Base-by-base conservation (phyloP, 1,140 invertebrate genomes). In the Philopotamus ludificatus region DNA sequence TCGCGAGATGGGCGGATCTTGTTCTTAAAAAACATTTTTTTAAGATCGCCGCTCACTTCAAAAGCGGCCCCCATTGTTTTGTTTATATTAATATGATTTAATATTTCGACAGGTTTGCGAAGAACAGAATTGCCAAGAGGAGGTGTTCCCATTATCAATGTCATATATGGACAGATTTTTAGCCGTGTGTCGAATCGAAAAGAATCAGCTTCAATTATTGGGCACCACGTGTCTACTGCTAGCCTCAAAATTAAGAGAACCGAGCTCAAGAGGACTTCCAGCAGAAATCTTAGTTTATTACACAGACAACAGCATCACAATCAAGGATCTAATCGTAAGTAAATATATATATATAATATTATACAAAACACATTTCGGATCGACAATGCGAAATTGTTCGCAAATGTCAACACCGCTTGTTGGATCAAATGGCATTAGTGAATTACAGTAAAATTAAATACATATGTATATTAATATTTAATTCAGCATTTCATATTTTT, bases 121-220 rank as follows among this genome's bases (percentile, higher is more conserved):
- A 75, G 93, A 95, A 73, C 89, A 94, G 72, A 87, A 87, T 66
- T 93, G 92, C 71, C 91, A 95, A 78, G 92, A 95, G 71, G 92
- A 94, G 74, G 93, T 97, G 16, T 96, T 96, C 75, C 85, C 90
- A 3, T 79, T 97, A 72, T 90, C 94, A 20, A 88, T 95, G 76
- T 95, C 94, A 74, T 95, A 94, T 79, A 79, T 98, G 82, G 94
- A 98, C 81, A 85, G 95, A 74, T 95, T 96, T 82, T 81, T 98
- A 69, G 89, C 87, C 70, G 85, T 87, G 42, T 89, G 88, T 73
- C 86, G 87, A 15, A 87, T 92, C 70, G 84, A 85, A 66, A 92
- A 92, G 78, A 87, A 83, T 57, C 90, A 94, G 73, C 83, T 98
- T 26, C 95, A 98, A 82, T 84, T 96, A 16, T 79, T 97, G 70